These are phyloP conservation scores for Pseudobourletiella spinata DNA, from an alignment of 1,140 invertebrate genomes.

Conservation along the genomic window DNA sequence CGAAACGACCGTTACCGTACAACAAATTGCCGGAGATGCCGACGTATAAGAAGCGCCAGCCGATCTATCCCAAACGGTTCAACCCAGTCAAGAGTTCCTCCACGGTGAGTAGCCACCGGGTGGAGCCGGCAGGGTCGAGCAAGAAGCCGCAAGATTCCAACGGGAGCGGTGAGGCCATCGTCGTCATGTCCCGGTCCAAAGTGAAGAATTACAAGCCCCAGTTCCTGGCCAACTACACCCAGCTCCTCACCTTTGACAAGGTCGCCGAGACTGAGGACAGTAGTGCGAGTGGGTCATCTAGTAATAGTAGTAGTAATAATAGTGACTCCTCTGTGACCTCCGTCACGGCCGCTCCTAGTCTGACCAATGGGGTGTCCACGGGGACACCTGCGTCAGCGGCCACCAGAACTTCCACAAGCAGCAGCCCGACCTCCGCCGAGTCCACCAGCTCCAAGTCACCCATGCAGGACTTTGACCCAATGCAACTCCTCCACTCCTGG, in stretches of 20 bases:
- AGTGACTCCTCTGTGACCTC: neutral
- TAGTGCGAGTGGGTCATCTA: too few species aligned
- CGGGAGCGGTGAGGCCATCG: constrained; percentile 18
- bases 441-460: constrained; percentile 20
- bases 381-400: neutral
- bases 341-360: neutral
- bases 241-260: constrained; percentile 33
- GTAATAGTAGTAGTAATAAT: too few species aligned
- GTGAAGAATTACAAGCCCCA: constrained; percentile 37
- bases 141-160: neutral
- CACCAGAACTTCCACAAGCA: neutral
- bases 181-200: constrained; percentile 30
- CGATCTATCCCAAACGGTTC: constrained; percentile 18
- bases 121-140: too few species aligned
- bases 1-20: neutral
- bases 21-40: constrained; percentile 28
- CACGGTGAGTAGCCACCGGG: too few species aligned
- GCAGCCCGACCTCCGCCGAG: neutral
- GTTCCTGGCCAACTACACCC: constrained; percentile 27
- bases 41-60: constrained; percentile 23
- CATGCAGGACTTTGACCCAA: constrained; percentile 32
- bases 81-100: neutral
- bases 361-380: neutral
- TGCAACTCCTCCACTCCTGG: constrained; percentile 35
- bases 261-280: constrained; percentile 17